Conservation (phyloP, 2,113 vertebrate species). For the Pseudonaja textilis region DNA sequence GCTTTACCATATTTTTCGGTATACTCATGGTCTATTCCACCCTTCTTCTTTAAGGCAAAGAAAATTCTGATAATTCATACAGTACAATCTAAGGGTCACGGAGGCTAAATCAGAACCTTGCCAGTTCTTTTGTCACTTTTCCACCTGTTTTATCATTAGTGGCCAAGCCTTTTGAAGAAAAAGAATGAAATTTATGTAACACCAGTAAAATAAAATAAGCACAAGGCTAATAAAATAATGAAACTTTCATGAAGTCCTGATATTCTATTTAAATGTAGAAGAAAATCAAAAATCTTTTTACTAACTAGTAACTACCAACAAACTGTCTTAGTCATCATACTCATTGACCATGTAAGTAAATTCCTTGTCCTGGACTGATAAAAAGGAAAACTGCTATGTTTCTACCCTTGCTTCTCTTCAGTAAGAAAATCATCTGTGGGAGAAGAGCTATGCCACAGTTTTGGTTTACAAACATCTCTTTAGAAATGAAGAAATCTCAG, state of each 20-base stretch:
- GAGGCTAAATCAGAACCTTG: background rate
- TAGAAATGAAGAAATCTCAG: constrained; percentile 55
- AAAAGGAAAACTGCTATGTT: constrained; percentile 55
- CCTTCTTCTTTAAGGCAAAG: background rate
- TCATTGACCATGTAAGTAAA: constrained; percentile 69
- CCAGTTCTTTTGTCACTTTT: background rate
- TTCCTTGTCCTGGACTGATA: constrained; percentile 68
- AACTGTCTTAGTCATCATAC: constrained; percentile 70
- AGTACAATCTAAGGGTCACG: background rate
- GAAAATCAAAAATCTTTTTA: constrained; percentile 55
- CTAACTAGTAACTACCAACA: constrained; percentile 65
- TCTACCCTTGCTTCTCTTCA: constrained; percentile 50
- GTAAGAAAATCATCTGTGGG: constrained; percentile 62
- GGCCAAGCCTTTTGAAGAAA: background rate
- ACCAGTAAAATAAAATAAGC: background rate
- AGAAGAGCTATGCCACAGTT: constrained; percentile 58
- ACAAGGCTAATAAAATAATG: background rate
- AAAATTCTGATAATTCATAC: background rate
- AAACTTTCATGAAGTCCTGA: background rate
- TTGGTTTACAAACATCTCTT: constrained; percentile 55
- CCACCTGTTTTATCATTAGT: background rate
- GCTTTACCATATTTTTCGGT: background rate
- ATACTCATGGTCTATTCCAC: background rate
- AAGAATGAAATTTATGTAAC: background rate
- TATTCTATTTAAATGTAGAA: background rate